These are phyloP conservation scores for Trichoplax adhaerens DNA, from an alignment of 37 sponge, comb jelly and placozoan genomes.

Conservation along the genomic window DNA sequence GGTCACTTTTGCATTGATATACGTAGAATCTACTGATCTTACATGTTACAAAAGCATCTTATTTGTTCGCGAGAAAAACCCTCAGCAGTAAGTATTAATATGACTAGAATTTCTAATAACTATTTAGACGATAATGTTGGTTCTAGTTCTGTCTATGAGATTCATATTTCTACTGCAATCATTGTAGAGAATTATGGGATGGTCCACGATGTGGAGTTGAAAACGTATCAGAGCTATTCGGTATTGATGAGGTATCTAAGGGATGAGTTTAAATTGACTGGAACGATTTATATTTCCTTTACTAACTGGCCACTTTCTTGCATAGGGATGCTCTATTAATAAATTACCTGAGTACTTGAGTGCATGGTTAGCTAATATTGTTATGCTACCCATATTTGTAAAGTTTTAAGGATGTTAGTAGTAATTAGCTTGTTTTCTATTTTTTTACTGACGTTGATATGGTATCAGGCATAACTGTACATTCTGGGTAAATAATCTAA, in stretches of 20 bases:
- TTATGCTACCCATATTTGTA: neutral
- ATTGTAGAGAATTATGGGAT: slow-evolving; percentile 56
- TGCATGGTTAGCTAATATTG: slow-evolving; percentile 13
- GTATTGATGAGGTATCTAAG: slow-evolving; percentile 51
- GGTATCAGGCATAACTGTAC: no score
- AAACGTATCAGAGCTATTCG: slow-evolving; percentile 36
- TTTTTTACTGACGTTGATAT: no score
- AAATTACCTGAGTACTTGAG: slow-evolving; percentile 25
- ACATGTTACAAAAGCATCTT: slow-evolving; percentile 33
- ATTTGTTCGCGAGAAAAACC: slow-evolving; percentile 41
- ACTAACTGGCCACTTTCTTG: neutral
- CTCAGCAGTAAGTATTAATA: slow-evolving; percentile 11
- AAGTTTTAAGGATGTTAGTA: no score
- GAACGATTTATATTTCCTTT: neutral
- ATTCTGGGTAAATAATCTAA: no score
- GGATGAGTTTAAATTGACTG: neutral
- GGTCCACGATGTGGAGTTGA: slow-evolving; percentile 44
- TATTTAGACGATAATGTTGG: neutral
- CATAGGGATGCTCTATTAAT: slow-evolving; percentile 29
- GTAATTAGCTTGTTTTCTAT: no score
- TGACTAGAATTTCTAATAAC: no score
- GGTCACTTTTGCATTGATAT: no score
- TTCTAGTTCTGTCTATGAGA: neutral
- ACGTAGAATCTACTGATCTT: neutral
- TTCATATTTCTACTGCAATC: neutral